Evolutionary conservation across 2,797 vertebrate species (phyloP).

Genomic region (Lemur catta): DNA sequence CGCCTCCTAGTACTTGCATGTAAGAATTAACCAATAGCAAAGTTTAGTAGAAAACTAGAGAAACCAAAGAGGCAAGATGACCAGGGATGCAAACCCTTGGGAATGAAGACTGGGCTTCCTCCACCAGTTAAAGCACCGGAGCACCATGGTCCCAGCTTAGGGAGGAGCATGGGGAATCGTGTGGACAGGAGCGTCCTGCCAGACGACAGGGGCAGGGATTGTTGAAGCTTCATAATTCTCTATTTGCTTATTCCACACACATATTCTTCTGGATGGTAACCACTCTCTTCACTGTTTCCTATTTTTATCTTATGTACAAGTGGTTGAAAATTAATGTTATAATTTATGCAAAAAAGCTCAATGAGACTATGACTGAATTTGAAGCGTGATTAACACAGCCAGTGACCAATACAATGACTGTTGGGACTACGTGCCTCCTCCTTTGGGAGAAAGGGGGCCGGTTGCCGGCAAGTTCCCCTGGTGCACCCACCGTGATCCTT

Average conservation of each 20-base stretch:
- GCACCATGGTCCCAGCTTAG: no score
- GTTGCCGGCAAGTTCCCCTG: neutral
- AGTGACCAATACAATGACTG: accelerated
- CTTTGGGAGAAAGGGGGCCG: neutral
- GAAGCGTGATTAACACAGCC: neutral
- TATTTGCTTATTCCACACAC: neutral
- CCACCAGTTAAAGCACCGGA: accelerated
- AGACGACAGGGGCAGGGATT: accelerated
- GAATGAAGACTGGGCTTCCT: neutral
- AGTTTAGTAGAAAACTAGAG: neutral
- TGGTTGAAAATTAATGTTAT: neutral
- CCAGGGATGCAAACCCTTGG: accelerated
- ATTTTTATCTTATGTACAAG: neutral
- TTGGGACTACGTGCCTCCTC: accelerated
- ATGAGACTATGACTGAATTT: neutral
- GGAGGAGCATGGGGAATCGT: neutral
- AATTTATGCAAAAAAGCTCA: neutral
- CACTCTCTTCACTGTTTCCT: neutral
- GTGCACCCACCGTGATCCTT: neutral
- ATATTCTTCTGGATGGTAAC: neutral
- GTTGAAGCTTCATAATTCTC: neutral
- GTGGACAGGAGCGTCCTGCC: neutral
- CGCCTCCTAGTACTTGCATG: neutral
- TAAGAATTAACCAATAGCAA: neutral
- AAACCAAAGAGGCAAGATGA: neutral